Evolutionary conservation across 2,113 vertebrate genomes (phyloP), one percentile per base, ranked within the genome.

Genomic region (Pituophis catenifer): DNA sequence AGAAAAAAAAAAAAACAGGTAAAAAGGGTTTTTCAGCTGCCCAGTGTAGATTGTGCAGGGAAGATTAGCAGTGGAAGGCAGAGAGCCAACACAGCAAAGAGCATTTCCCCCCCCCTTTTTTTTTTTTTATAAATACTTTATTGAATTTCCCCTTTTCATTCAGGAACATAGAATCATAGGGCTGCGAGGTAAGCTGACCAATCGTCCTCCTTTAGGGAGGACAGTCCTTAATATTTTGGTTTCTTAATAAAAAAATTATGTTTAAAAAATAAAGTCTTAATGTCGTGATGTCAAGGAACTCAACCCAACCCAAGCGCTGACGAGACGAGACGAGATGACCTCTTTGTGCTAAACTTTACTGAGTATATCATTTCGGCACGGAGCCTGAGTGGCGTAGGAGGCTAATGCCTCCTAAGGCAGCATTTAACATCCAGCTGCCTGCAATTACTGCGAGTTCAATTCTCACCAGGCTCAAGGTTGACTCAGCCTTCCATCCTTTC

Each of bases 161-260:
- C 62, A 0, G 12, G 12, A 2, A 0, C 11, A 29, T 5, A n/a
- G 26, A 65, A 29, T 65, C 26, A 1, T 29, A 65, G 1, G 26
- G 3, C 65, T 33, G 65, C 44, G 44, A 48, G 44, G 4, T 48
- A 48, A 0, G 44, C 3, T 48, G 2, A 48, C 44, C 44, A 48
- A 48, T 48, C 4, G 4, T 48, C 2, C 44, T 48, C 44, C 44
- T 48, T 48, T 48, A 48, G 44, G 4, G 44, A 48, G 44, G 44
- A 48, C 44, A 48, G 44, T 48, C 44, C 44, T 94, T 91, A 95
- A 93, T 92, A 93, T 93, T 94, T 86, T 94, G 95, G 93, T 95
- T 96, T 95, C 93, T 93, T 93, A 97, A 97, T 97, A 97, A 62
- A 48, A 44, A 48, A 54, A 0, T 54, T 13, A 54, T 54, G 8